Conservation (phyloP, 2,797 vertebrate species). For the Pristis pectinata region DNA sequence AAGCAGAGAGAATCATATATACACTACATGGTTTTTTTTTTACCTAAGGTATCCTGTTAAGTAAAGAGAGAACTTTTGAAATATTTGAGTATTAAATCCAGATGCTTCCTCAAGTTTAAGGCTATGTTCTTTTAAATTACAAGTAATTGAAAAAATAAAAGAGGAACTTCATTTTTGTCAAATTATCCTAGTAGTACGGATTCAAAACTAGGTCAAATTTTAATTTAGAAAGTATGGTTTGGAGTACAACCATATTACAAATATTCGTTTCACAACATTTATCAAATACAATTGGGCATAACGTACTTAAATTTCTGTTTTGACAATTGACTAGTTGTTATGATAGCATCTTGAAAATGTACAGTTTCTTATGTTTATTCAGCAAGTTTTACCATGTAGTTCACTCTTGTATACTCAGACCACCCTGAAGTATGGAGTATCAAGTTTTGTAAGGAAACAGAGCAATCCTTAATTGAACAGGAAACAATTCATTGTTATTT, state of each 20-base stretch:
- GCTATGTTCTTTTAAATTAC: not conserved
- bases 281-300: slow-evolving; percentile 26
- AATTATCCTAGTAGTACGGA: not conserved
- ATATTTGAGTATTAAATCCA: slow-evolving; percentile 31
- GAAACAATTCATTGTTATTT: slow-evolving; percentile 32
- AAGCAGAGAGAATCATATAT: slow-evolving; percentile 17
- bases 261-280: slow-evolving; percentile 11
- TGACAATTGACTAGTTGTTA: slow-evolving; percentile 29
- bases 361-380: slow-evolving; percentile 35
- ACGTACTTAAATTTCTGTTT: slow-evolving; percentile 35
- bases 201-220: slow-evolving; percentile 14
- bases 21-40: not conserved
- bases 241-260: not conserved
- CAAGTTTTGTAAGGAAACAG: slow-evolving; percentile 25
- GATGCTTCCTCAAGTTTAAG: slow-evolving; percentile 27
- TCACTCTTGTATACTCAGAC: slow-evolving; percentile 14
- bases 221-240: slow-evolving; percentile 30
- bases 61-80: slow-evolving; percentile 31
- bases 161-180: not conserved
- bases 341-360: slow-evolving; percentile 20
- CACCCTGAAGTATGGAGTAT: slow-evolving; percentile 34
- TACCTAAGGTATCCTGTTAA: not conserved
- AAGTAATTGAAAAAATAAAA: slow-evolving; percentile 30
- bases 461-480: slow-evolving; percentile 28
- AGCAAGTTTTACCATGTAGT: slow-evolving; percentile 29